Conservation (phyloP, 2,888 invertebrate genomes). For the Pachymerium ferrugineum region DNA sequence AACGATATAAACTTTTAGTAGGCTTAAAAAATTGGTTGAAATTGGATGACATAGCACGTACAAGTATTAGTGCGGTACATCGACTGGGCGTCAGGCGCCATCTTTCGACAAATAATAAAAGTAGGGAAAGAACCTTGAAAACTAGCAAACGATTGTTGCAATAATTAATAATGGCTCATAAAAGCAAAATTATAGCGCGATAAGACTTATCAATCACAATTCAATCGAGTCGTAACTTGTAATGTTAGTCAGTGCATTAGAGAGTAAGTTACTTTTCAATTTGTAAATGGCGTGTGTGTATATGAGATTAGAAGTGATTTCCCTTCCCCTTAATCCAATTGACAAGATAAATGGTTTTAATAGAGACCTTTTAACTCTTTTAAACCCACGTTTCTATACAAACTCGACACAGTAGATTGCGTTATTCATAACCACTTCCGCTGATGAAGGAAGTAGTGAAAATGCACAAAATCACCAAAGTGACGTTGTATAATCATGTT, state of each 20-base stretch:
- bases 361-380: background rate
- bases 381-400: background rate
- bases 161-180: background rate
- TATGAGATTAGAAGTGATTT: background rate
- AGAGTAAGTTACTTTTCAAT: background rate
- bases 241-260: background rate
- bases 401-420: background rate
- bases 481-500: too few species aligned
- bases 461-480: background rate
- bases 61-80: background rate
- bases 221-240: background rate
- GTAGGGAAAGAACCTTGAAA: background rate
- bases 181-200: background rate
- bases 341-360: background rate
- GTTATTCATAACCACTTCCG: background rate
- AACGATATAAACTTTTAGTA: too few species aligned
- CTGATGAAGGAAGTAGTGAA: background rate
- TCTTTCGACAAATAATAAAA: background rate
- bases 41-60: background rate
- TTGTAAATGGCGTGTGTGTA: background rate
- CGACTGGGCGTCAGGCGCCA: background rate
- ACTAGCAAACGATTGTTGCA: background rate
- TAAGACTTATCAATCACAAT: background rate
- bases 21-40: too few species aligned
- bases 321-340: background rate